Evolutionary conservation across 2,888 invertebrate genomes (phyloP), one percentile per base, ranked within the genome.

Genomic region (Slavum lentiscoides): DNA sequence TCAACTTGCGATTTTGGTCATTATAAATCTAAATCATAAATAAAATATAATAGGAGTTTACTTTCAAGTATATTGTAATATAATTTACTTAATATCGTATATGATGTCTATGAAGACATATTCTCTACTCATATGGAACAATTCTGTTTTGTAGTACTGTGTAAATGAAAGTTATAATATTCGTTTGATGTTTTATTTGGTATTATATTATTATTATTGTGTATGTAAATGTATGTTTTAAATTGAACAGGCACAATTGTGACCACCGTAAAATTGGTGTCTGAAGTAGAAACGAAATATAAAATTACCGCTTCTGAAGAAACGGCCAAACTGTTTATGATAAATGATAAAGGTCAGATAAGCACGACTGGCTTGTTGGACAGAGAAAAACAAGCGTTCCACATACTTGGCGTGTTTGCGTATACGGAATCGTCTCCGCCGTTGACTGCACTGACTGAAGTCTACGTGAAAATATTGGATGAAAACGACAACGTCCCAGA

Each of bases 401-500:
- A 94, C 86, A 86, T 91, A 77, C 91, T 95, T 83, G 93, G 92
- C 82, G 88, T 92, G 15, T 87, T 91, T 49, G 93, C 92, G 0
- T 90, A 93, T 85, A 93, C 92, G 0, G 89, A 90, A 84, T 90
- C 91, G 15, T 92, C 91, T 84, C 93, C 93, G 19, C 90, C 93
- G 3, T 86, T 93, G 53, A 92, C 91, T 30, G 90, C 91, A 15
- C 88, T 93, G 84, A 90, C 91, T 23, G 90, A 91, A 87, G 91
- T 96, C 82, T 89, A 90, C 8, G 88, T 97, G 81, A 92, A 93
- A 87, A 92, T 97, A 82, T 89, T 93, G 83, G 97, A 97, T 86
- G 93, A 93, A 84, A 97, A 97, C 87, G 96, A 97, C 87, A 94
- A 96, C 87, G 90, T 91, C 74, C 97, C 97, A 0, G 88, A 90